Evolutionary conservation across 2,797 vertebrate species (phyloP), one percentile per base, ranked within the genome.

Genomic region (Halcyon badia): DNA sequence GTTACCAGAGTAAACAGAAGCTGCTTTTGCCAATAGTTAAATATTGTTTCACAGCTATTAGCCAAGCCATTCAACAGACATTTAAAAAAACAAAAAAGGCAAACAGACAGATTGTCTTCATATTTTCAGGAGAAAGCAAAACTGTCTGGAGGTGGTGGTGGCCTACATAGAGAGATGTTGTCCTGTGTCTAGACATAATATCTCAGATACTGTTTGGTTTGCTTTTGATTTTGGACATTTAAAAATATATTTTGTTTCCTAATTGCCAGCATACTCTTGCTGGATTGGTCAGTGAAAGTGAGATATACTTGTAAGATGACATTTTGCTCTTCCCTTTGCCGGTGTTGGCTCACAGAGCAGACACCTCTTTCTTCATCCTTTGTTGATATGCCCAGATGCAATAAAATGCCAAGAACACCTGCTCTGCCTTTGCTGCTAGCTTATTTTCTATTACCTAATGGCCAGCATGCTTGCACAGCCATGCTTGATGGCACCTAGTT

Each of bases 1-100:
- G 44, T 83, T 96, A 90, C 46, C 65, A 93, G 54, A 93, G 35
- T 58, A 92, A 96, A 97, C 58, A 89, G 58, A 81, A 79, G 14
- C 22, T 58, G 28, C 46, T 94, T 92, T 93, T 91, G 85, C 80
- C 86, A 90, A 44, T 60, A 73, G 44, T 68, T 90, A 84, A 90
- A 90, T 81, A 79, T 48, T 83, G 17, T 84, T 82, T 87, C 73
- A 77, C 41, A 80, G 64, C 44, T 57, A 78, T 65, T 71, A 70
- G 65, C 80, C 90, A 72, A 81, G 39, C 16, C 46, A 58, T 69
- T 90, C 49, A 84, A 82, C 54, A 60, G 12, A 70, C 17, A 30
- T 41, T 10, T 0, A 4, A 48, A 41, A 22, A 57, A 4, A 48
- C 35, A 22, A 57, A n/a, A 64, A 31, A 48, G 14, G 6, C 8